A percentile compares a stretch with the other conserved stretches of the same genome.
phyloP scores from a whole-genome alignment of 2,888 invertebrate genomes.

The Apamea crenata region DNA sequence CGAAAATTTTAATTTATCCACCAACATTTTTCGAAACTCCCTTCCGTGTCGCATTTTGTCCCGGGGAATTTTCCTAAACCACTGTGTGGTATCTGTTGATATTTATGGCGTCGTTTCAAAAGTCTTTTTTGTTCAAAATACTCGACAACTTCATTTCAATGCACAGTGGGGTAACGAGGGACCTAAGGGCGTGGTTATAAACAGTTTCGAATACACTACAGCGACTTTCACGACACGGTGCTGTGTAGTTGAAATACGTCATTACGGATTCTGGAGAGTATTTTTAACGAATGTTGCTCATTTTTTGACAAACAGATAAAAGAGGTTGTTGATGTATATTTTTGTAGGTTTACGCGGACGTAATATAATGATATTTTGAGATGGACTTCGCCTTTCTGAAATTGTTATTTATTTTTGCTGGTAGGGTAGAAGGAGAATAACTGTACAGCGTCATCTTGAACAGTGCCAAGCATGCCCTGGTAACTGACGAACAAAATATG shows the following conservation, averaged over 20 bases:
- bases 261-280: constrained; percentile 54
- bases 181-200: constrained; percentile 70
- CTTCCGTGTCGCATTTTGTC: constrained; percentile 59
- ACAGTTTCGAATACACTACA: constrained; percentile 64
- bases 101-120: constrained; percentile 65
- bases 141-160: constrained; percentile 75
- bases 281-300: constrained; percentile 66
- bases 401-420: neutral
- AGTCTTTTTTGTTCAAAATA: constrained; percentile 64
- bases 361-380: constrained; percentile 34
- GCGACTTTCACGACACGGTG: constrained; percentile 29
- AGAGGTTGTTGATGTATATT: constrained; percentile 23
- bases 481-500: no score
- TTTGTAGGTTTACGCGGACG: constrained; percentile 10
- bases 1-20: constrained; percentile 59
- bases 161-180: constrained; percentile 76
- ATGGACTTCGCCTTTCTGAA: constrained; percentile 3
- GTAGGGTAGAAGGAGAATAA: neutral
- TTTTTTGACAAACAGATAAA: constrained; percentile 54
- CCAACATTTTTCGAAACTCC: constrained; percentile 56
- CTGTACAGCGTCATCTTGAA: neutral
- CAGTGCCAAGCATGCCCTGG: no score
- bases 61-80: constrained; percentile 61
- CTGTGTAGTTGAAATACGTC: constrained; percentile 60
- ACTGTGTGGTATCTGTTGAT: constrained; percentile 63